Base-by-base conservation (phyloP, 2,113 vertebrate genomes). In the Pungitius pungitius region DNA sequence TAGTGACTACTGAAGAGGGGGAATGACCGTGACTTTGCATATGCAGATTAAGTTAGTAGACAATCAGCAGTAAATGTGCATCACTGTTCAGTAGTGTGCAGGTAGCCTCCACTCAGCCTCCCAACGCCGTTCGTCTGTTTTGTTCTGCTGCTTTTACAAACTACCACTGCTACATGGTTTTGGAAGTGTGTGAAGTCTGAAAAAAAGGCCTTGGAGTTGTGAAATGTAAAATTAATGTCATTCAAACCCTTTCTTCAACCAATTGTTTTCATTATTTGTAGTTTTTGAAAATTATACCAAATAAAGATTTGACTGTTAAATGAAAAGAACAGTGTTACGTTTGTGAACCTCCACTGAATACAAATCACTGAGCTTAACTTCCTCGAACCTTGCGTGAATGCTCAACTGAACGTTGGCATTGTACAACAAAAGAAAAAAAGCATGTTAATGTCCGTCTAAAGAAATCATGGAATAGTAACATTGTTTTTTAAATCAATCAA, bases 221-320 rank as follows among this genome's bases (percentile, higher is more conserved):
- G 51, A 86, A 83, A 69, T 67, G 37, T 69, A 64, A 63, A 60
- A 30, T 54, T 27, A 67, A 80, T 75, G 67, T 79, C 68, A 57
- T 78, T 74, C 26, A 78, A 78, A 63, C 11, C 61, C 73, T 77
- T 84, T 75, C 58, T 66, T 62, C 73, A 69, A 82, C 24, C 77
- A 73, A 74, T 17, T 55, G 13, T 27, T 55, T 55, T 60, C 35
- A 73, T 73, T 71, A 61, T 71, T 63, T 82, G 68, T 87, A 79
- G 67, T 73, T 87, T 80, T 84, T 78, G 39, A 59, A 71, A 88
- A 78, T 68, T 47, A 74, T 69, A 67, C 69, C 77, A 83, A 90
- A 89, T 89, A 89, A 90, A 90, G 67, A 77, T 17, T 57, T 26
- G 70, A 76, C 75, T 82, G 80, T 61, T 70, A 67, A 70, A 77